These are phyloP conservation scores for Morone chrysops DNA, from an alignment of 2,113 vertebrate species.

Conservation along the genomic window DNA sequence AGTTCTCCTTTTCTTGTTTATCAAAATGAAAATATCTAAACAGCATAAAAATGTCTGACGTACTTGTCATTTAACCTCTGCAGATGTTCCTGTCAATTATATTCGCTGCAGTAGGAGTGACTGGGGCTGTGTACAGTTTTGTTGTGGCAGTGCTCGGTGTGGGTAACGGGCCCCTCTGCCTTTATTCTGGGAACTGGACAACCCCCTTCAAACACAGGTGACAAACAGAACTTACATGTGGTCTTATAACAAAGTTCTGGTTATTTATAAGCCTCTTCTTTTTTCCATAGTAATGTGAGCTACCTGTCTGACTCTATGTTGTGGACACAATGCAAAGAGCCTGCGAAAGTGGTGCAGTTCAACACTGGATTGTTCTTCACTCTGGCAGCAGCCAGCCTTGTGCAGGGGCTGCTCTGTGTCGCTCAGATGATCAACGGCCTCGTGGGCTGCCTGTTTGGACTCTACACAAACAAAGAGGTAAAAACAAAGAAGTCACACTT, in stretches of 20 bases:
- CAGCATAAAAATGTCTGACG: background rate
- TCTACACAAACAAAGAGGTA: slow-evolving; percentile 68
- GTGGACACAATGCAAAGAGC: slow-evolving; percentile 65
- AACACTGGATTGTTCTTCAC: slow-evolving; percentile 79
- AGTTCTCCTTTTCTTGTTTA: background rate
- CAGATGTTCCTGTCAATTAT: slow-evolving; percentile 86
- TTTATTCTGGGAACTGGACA: accelerated
- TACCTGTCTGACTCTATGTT: slow-evolving; percentile 40
- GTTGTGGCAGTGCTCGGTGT: slow-evolving; percentile 72
- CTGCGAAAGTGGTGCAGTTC: slow-evolving; percentile 78
- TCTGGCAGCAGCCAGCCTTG: slow-evolving; percentile 57
- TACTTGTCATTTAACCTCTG: background rate
- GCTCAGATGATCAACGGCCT: slow-evolving; percentile 82
- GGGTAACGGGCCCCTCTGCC: slow-evolving; percentile 77
- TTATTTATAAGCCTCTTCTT: background rate
- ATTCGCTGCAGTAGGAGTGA: slow-evolving; percentile 77
- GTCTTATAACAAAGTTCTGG: background rate
- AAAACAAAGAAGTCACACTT: background rate
- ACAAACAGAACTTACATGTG: background rate
- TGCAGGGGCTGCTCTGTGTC: slow-evolving; percentile 78
- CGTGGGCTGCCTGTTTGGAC: slow-evolving; percentile 81
- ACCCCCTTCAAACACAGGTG: slow-evolving; percentile 76
- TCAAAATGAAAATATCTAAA: background rate
- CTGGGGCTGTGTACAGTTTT: slow-evolving; percentile 82
- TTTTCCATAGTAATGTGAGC: slow-evolving; percentile 31